phyloP scores from a whole-genome alignment of 2,113 vertebrate genomes.

The Willisornis vidua region DNA sequence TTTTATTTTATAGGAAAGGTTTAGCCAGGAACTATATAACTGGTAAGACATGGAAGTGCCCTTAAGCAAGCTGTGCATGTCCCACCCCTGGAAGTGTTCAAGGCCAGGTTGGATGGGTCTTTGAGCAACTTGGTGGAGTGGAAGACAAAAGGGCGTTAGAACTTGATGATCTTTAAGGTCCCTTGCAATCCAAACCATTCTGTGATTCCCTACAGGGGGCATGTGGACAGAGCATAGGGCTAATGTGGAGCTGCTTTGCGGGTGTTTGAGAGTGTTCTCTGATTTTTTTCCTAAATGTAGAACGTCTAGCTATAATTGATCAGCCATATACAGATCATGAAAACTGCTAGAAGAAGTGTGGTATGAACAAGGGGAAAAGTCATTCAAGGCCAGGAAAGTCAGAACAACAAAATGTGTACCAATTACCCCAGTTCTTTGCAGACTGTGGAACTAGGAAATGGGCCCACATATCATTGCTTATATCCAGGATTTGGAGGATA shows the following conservation, averaged over 20 bases:
- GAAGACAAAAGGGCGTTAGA: rapidly evolving
- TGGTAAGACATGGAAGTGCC: not conserved
- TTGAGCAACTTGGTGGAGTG: not conserved
- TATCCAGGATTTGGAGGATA: not conserved
- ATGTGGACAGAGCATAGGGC: not conserved
- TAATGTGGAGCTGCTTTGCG: not conserved
- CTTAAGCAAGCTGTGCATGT: not conserved
- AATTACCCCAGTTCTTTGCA: not conserved
- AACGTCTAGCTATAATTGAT: not conserved
- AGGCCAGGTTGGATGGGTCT: not conserved
- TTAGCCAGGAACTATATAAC: not conserved
- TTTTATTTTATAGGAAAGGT: not conserved
- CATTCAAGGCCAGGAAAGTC: not conserved
- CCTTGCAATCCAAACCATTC: not conserved
- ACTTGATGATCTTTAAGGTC: not conserved
- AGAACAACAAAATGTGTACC: not conserved
- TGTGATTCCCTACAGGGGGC: not conserved
- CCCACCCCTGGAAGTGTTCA: not conserved
- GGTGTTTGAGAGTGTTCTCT: not conserved
- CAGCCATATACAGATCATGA: not conserved
- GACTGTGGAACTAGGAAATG: not conserved
- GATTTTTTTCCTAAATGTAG: not conserved
- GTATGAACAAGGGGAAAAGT: not conserved
- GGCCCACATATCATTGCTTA: not conserved
- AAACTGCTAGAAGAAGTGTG: not conserved